Evolutionary conservation across 1,140 invertebrate species (phyloP), one percentile per base, ranked within the genome.

Genomic region (Euwallacea similis): DNA sequence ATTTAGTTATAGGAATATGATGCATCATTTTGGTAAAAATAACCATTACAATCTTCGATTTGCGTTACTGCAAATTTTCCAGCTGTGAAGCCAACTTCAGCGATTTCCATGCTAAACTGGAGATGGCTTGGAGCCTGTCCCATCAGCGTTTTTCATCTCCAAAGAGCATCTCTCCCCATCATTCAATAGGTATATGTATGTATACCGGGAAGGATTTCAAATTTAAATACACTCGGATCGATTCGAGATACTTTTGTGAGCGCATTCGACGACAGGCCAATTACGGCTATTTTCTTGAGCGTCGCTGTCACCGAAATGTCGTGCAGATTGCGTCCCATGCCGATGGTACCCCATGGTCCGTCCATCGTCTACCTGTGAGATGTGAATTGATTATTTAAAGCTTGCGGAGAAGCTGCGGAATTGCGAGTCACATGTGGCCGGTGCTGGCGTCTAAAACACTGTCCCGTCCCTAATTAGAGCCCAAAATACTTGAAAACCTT

Each of bases 381-480:
- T 64, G 62, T 64, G 62, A 64, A 64, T 64, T 64, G 62, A 64
- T 64, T 64, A 64, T 64, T 64, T 64, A 46, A 64, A 64, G 62
- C 62, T 46, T 46, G 62, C 46, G 10, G 62, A 64, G 44, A 64
- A 64, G 62, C 42, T 64, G 13, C 16, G 42, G 62, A 64, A 64
- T 64, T 46, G 42, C 62, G 43, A 50, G 62, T 64, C 62, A 64
- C 62, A 47, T 64, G 62, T 64, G 44, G 42, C 62, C 21, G 62
- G 44, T 46, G 44, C 47, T 50, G 62, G 62, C 62, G 62, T 64
- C 46, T 64, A 46, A 42, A 50, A 50, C 62, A 64, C 7, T 64
- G 62, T 64, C 43, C 47, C 21, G 21, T 9, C 3, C 42, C 33
- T 64, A 64, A 64, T 64, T 64, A 64, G 42, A 64, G 15, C 21